Conservation (phyloP, 2,797 vertebrate genomes). For the Muraenolepis orangiensis region DNA sequence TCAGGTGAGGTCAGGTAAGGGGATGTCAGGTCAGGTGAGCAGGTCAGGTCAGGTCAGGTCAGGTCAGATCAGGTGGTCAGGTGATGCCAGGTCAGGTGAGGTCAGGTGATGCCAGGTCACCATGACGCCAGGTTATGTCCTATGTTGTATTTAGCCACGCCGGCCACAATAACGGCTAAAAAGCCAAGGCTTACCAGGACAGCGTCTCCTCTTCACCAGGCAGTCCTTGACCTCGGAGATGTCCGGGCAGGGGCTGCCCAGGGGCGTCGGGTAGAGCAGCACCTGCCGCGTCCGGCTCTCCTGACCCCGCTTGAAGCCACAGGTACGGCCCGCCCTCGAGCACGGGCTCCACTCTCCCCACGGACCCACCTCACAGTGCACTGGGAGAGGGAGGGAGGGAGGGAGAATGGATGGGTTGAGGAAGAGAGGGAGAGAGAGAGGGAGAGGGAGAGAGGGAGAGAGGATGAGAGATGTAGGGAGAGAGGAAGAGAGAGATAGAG, state of each 20-base stretch:
- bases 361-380: conserved; percentile 89
- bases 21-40: no score
- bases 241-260: conserved; percentile 83
- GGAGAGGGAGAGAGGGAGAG: no score
- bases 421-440: background rate
- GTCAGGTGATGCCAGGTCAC: no score
- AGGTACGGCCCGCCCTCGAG: conserved; percentile 85
- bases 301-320: conserved; percentile 90
- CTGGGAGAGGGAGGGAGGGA: conserved; percentile 59
- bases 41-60: no score
- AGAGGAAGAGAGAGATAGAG: no score
- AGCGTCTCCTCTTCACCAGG: conserved; percentile 87
- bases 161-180: no score
- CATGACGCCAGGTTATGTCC: no score
- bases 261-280: conserved; percentile 81
- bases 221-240: conserved; percentile 88
- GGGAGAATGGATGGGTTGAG: background rate
- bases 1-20: no score
- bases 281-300: conserved; percentile 87
- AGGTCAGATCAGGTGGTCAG: no score
- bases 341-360: conserved; percentile 94
- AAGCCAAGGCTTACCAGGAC: conserved; percentile 72
- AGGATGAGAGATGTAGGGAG: no score
- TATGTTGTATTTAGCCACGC: no score
- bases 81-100: no score